These are phyloP conservation scores for Microchirus variegatus DNA, from an alignment of 2,797 vertebrate genomes.

Conservation along the genomic window DNA sequence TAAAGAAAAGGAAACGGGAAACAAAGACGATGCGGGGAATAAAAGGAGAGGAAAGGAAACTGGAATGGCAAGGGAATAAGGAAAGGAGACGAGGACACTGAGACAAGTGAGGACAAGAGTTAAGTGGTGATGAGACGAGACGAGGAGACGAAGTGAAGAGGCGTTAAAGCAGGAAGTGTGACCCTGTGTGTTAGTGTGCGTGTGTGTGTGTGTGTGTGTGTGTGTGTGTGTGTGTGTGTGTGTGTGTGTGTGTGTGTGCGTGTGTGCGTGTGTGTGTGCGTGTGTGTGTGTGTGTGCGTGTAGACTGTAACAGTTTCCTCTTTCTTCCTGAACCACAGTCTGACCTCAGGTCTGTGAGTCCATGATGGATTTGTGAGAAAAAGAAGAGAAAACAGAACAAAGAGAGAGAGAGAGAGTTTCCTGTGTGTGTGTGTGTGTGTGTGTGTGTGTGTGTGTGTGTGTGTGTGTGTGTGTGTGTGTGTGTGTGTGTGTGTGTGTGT, in stretches of 20 bases:
- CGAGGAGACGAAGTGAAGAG: constrained; percentile 1
- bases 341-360: constrained; percentile 7
- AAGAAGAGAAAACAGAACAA: constrained; percentile 26
- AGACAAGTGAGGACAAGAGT: not conserved
- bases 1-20: no score
- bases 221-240: not conserved
- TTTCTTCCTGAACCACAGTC: constrained; percentile 15
- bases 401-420: constrained; percentile 61
- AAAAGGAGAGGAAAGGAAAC: not conserved
- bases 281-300: constrained; percentile 8
- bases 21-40: no score
- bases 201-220: not conserved
- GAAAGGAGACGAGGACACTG: not conserved
- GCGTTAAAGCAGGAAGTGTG: not conserved
- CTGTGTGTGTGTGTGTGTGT: constrained; percentile 40
- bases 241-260: not conserved
- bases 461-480: no score
- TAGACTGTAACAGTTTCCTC: constrained; percentile 21
- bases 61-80: not conserved
- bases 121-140: not conserved
- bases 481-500: no score
- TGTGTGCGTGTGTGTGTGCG: not conserved
- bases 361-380: no score
- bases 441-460: no score
- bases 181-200: not conserved